These are phyloP conservation scores for Cistogaster globosa DNA, from an alignment of 2,888 invertebrate species.

Conservation along the genomic window DNA sequence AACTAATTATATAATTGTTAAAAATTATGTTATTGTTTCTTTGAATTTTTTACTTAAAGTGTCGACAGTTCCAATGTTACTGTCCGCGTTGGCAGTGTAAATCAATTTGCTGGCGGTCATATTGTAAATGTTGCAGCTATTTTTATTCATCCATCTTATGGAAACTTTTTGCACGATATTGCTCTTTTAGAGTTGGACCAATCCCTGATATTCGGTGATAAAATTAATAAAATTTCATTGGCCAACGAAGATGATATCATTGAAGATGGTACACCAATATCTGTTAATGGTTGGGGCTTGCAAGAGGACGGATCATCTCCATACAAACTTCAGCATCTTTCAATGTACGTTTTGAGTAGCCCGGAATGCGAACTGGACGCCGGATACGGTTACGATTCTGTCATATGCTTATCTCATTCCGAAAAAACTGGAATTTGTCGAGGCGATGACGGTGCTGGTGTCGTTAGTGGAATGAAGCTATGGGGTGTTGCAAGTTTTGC, in stretches of 20 bases:
- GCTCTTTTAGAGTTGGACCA: conserved; percentile 75
- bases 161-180: conserved; percentile 79
- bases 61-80: conserved; percentile 67
- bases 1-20: conserved; percentile 29
- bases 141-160: conserved; percentile 77
- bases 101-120: conserved; percentile 79
- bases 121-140: conserved; percentile 74
- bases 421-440: conserved; percentile 78
- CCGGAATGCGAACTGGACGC: conserved; percentile 75
- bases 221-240: conserved; percentile 74
- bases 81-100: conserved; percentile 79
- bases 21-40: neutral
- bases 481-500: conserved; percentile 77
- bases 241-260: conserved; percentile 73
- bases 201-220: conserved; percentile 72
- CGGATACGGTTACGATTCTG: conserved; percentile 77
- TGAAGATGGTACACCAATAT: conserved; percentile 74
- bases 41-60: conserved; percentile 68
- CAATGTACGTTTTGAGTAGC: conserved; percentile 73
- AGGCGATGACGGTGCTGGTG: conserved; percentile 80
- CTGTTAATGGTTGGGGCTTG: conserved; percentile 80
- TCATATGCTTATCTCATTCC: conserved; percentile 76
- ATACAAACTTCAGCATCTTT: conserved; percentile 77
- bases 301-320: conserved; percentile 73
- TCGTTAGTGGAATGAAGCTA: conserved; percentile 75